phyloP scores from a whole-genome alignment of 2,888 invertebrate genomes.

The Lasioglossum calceatum region DNA sequence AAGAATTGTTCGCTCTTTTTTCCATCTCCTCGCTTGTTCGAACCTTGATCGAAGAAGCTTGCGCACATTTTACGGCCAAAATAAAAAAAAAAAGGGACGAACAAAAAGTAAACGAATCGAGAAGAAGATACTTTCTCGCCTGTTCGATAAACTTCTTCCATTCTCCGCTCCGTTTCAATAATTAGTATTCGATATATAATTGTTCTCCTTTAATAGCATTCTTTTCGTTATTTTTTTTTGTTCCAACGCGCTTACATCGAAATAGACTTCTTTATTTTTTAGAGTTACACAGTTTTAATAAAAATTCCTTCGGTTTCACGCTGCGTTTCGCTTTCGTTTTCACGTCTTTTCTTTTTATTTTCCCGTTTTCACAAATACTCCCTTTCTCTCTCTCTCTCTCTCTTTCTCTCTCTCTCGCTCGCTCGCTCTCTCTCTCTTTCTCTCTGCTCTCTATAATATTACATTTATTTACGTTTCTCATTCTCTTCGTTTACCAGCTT shows the following conservation, averaged over 20 bases:
- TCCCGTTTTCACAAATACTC: constrained; percentile 30
- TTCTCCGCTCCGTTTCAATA: constrained; percentile 72
- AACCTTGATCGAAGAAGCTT: constrained; percentile 13
- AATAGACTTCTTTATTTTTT: constrained; percentile 77
- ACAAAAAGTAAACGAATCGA: constrained; percentile 50
- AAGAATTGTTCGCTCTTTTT: constrained; percentile 64
- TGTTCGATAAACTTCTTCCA: constrained; percentile 38
- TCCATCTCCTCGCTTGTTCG: constrained; percentile 41
- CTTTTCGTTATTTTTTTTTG: constrained; percentile 38
- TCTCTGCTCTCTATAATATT: constrained; percentile 51
- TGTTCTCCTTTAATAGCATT: constrained; percentile 77
- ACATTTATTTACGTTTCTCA: constrained; percentile 45
- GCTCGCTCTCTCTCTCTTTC: constrained; percentile 23
- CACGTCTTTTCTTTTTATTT: constrained; percentile 35
- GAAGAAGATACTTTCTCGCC: background rate
- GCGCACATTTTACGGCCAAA: constrained; percentile 45
- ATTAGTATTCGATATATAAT: constrained; percentile 62
- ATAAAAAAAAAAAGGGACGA: constrained; percentile 39
- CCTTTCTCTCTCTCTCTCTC: background rate
- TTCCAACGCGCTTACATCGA: constrained; percentile 81
- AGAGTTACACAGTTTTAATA: constrained; percentile 79
- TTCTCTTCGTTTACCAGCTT: constrained; percentile 20
- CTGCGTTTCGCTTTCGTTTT: constrained; percentile 67
- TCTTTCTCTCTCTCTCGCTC: constrained; percentile 20
- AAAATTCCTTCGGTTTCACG: constrained; percentile 65